Evolutionary conservation across 2,113 vertebrate genomes (phyloP).

Genomic region (human (Homo sapiens)): DNA sequence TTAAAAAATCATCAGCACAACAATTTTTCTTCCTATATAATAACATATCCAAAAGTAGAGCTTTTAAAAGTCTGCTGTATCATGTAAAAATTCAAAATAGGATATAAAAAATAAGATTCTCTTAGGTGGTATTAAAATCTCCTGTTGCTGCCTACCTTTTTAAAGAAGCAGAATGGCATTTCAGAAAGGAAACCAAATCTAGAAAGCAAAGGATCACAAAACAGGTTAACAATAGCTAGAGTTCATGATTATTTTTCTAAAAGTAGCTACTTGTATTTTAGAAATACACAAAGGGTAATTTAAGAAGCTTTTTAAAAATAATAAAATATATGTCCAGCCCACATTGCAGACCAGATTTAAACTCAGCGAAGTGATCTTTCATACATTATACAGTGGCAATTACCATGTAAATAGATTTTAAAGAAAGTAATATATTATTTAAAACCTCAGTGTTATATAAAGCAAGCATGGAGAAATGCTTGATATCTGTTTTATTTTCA

Average conservation of each 20-base stretch:
- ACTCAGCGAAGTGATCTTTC: conserved; percentile 77
- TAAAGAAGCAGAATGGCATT: conserved; percentile 72
- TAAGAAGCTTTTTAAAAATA: conserved; percentile 78
- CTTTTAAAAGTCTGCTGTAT: conserved; percentile 57
- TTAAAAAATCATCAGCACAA: background rate
- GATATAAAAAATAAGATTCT: conserved; percentile 58
- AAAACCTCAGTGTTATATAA: conserved; percentile 73
- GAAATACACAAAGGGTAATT: conserved; percentile 79
- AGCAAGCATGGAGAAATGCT: conserved; percentile 67
- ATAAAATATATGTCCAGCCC: conserved; percentile 79
- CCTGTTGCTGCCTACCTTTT: conserved; percentile 61
- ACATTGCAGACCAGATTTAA: conserved; percentile 79
- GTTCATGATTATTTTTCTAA: conserved; percentile 66
- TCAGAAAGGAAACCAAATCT: conserved; percentile 56
- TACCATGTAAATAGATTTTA: conserved; percentile 81
- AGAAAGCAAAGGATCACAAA: conserved; percentile 62
- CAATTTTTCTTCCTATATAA: conserved; percentile 30
- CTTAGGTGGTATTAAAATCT: conserved; percentile 68
- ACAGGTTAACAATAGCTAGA: conserved; percentile 57
- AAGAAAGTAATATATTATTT: conserved; percentile 82
- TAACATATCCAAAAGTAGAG: conserved; percentile 4
- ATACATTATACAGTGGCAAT: conserved; percentile 81
- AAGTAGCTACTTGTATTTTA: conserved; percentile 71
- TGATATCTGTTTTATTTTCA: conserved; percentile 74
- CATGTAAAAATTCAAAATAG: conserved; percentile 46